Evolutionary conservation across 2,888 invertebrate genomes (phyloP), one percentile per base, ranked within the genome.

Genomic region (Latrodectus elegans): DNA sequence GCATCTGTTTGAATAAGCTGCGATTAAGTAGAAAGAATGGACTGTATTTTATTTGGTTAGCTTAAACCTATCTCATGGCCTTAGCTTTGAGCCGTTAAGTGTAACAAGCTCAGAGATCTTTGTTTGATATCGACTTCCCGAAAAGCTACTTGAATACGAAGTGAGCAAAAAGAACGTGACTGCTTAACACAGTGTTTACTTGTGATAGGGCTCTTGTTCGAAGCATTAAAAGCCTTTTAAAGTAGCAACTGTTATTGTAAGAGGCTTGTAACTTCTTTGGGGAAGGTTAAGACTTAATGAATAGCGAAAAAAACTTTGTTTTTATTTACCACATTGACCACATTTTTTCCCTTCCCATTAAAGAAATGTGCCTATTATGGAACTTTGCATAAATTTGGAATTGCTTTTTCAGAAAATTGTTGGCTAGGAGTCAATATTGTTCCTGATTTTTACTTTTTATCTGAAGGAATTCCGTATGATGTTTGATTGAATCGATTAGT

Each of bases 141-240:
- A 11, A n/a, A 12, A 60, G 12, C 60, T n/a, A n/a, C 60, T 60
- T 60, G 60, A 60, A 60, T 60, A 60, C 60, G 60, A 60, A 60
- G 60, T 60, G n/a, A 60, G 60, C 6, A 60, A 8, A 15, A 10
- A 12, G 60, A 15, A 60, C 60, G 60, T 60, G 60, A 60, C n/a
- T n/a, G 60, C 60, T 60, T 60, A 60, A 60, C 60, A 60, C 60
- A 60, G 60, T 60, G 60, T 60, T 60, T 60, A 38, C 38, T 60
- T 60, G 14, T 60, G 60, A 60, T 60, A 60, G 60, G 60, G 60
- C 60, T 60, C 60, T 60, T 60, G 60, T 60, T 60, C 6, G 60
- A 60, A 60, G 60, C 60, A 60, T 60, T 60, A 60, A 60, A n/a
- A 60, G n/a, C 60, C 60, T 60, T 60, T 60, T 60, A 60, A 60